Conservation (phyloP, 2,113 vertebrate genomes). For the Rhombomys opimus region DNA sequence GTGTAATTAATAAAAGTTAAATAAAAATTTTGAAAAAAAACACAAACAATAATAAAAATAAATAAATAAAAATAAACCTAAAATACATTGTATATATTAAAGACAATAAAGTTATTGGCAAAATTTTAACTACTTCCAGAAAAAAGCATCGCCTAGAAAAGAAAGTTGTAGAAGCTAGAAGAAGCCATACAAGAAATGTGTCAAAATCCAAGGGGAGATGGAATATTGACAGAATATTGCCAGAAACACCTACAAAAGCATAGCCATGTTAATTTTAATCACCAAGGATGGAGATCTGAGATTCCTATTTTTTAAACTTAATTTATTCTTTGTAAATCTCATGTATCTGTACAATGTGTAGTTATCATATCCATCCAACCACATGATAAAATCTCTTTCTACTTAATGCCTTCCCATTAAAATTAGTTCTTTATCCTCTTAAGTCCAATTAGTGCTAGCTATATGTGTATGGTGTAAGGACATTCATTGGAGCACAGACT, state of each 20-base stretch:
- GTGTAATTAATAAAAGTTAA: too few relatives aligned
- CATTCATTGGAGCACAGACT: neutral
- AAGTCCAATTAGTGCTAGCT: neutral
- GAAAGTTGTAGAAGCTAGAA: neutral
- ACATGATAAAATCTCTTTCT: neutral
- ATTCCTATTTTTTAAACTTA: neutral
- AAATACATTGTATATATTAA: neutral
- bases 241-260: neutral
- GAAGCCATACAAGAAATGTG: neutral
- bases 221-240: neutral
- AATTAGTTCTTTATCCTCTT: neutral
- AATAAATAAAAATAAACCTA: neutral
- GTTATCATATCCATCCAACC: neutral
- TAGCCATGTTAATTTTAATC: neutral
- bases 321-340: neutral
- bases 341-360: neutral
- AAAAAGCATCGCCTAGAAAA: neutral
- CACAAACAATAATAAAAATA: too few relatives aligned
- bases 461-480: neutral
- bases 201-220: neutral
- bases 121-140: neutral
- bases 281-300: neutral
- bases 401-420: neutral
- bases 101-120: neutral
- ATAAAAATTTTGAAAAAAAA: too few relatives aligned